Base-by-base conservation (phyloP, 2,888 invertebrate genomes). In the Polyommatus iphigenia region DNA sequence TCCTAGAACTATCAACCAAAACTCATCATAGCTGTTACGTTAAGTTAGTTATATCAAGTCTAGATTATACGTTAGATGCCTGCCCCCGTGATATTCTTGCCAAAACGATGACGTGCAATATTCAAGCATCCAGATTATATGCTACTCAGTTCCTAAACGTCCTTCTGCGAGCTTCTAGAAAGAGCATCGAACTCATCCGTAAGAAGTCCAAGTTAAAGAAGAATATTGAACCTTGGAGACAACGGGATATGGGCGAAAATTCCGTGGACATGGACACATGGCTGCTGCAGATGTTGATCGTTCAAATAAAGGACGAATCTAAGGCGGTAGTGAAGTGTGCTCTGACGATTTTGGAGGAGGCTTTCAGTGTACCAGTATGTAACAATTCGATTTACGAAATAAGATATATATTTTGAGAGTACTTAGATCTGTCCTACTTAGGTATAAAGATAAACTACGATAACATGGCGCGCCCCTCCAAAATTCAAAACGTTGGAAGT, bases 21-120 rank as follows among this genome's bases (percentile, higher is more conserved):
- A 97, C 98, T 4, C 97, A 97, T 85, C 98, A 98, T 88, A 98
- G 98, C 84, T 98, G 98, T 86, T 99, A 99, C 89, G 96, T 99
- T 0, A 99, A 99, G 89, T 94, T 99, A 80, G 97, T 99, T 78
- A 96, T 99, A 80, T 98, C 99, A 6, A 97, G 98, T 81, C 93
- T 99, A 83, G 98, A 99, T 91, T 99, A 99, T 88, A 95, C 96
- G 3, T 93, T 96, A 77, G 96, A 97, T 79, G 96, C 97, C 3
- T 95, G 95, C 84, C 95, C 97, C 15, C 95, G 97, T 46, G 96
- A 95, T 83, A 95, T 97, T 80, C 89, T 96, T 80, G 92, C 92
- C 79, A 95, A 94, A 83, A 95, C 96, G 8, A 87, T 96, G 6
- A 95, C 92, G 10, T 95, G 95, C 84, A 91, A 89, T 77, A 94